These are phyloP conservation scores for Vimba vimba DNA, from an alignment of 2,113 vertebrate genomes.

Conservation along the genomic window DNA sequence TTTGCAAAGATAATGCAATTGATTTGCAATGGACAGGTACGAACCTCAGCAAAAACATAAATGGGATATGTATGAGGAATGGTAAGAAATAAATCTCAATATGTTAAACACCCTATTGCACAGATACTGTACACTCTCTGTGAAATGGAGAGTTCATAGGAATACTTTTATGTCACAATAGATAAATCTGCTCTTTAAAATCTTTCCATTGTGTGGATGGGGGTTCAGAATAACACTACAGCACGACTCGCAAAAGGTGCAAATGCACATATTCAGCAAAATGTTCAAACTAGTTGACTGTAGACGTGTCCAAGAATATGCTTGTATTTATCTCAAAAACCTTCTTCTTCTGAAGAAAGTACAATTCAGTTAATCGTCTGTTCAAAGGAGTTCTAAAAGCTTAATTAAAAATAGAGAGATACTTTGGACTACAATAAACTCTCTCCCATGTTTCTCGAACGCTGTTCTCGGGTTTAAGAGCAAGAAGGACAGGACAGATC, in stretches of 20 bases:
- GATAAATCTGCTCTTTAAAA: not conserved
- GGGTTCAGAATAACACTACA: not conserved
- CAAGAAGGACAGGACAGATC: not conserved
- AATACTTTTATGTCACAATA: not conserved
- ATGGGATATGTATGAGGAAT: conserved; percentile 2
- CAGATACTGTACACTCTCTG: not conserved
- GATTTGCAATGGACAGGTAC: not conserved
- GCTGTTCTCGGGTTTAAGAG: not conserved
- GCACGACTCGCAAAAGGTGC: not conserved
- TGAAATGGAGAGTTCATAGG: not conserved
- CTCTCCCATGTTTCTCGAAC: not conserved
- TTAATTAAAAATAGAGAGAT: not conserved
- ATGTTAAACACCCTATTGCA: not conserved
- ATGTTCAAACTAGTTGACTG: too few species aligned
- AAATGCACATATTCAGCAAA: not conserved
- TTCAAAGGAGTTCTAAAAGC: not conserved
- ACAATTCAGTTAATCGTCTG: not conserved
- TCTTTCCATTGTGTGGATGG: not conserved
- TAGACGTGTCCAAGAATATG: not conserved
- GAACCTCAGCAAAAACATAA: not conserved
- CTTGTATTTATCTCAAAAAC: not conserved
- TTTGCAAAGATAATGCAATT: not conserved
- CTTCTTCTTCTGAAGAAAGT: not conserved
- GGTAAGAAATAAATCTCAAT: not conserved
- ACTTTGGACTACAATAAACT: not conserved